These are phyloP conservation scores for Lapara coniferarum DNA, from an alignment of 2,888 invertebrate species.

Conservation along the genomic window DNA sequence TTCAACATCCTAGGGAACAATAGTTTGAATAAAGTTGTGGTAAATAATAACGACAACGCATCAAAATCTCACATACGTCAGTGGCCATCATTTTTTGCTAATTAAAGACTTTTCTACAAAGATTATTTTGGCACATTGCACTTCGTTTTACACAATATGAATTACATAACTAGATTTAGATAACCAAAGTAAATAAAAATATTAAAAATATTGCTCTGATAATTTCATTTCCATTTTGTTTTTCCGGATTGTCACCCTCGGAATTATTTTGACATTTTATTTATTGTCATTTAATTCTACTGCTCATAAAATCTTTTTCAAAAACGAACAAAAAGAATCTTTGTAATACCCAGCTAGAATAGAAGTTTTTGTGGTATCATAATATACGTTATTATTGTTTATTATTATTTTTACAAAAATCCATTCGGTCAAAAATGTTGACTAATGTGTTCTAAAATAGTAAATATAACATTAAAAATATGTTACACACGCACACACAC, in stretches of 20 bases:
- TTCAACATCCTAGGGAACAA: slow-evolving; percentile 54
- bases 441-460: too few relatives aligned
- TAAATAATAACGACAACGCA: background rate
- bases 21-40: background rate
- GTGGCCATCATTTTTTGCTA: background rate
- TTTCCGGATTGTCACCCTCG: background rate
- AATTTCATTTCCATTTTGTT: slow-evolving; percentile 23
- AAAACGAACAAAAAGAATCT: background rate
- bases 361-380: too few relatives aligned
- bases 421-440: too few relatives aligned
- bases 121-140: background rate
- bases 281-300: background rate
- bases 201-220: slow-evolving; percentile 28
- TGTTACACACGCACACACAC: too few relatives aligned
- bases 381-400: too few relatives aligned
- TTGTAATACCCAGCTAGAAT: too few relatives aligned
- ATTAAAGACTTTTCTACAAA: background rate
- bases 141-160: background rate
- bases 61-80: background rate
- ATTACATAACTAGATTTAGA: background rate
- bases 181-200: slow-evolving; percentile 2
- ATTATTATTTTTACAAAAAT: too few relatives aligned
- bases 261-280: background rate
- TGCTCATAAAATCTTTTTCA: background rate
- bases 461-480: too few relatives aligned